Evolutionary conservation across 2,888 invertebrate genomes (phyloP).

Genomic region (Suillia variegata): DNA sequence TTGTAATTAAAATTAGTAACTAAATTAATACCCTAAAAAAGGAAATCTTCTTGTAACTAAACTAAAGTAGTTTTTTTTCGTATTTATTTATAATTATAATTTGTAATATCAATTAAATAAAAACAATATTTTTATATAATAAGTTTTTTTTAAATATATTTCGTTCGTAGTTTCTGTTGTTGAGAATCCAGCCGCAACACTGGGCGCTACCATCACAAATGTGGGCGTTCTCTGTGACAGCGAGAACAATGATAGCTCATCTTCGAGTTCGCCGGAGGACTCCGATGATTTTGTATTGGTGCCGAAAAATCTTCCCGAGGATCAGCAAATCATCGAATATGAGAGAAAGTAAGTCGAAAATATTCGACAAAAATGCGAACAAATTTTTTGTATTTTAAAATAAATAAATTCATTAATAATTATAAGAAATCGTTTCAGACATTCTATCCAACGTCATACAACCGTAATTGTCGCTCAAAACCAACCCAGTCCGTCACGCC

Average conservation of each 20-base stretch:
- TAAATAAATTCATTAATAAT: too few relatives aligned
- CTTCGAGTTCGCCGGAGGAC: slow-evolving; percentile 72
- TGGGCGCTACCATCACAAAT: slow-evolving; percentile 66
- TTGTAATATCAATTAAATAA: too few relatives aligned
- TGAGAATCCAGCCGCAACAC: slow-evolving; percentile 63
- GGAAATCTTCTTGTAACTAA: too few relatives aligned
- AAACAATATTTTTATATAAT: neutral
- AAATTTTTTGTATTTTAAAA: too few relatives aligned
- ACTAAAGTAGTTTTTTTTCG: too few relatives aligned
- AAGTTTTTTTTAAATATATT: slow-evolving; percentile 5
- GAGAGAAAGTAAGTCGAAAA: slow-evolving; percentile 49
- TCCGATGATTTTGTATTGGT: slow-evolving; percentile 83
- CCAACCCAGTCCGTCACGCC: slow-evolving; percentile 69
- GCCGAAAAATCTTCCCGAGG: slow-evolving; percentile 70
- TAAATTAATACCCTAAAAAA: too few relatives aligned
- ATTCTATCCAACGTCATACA: slow-evolving; percentile 35
- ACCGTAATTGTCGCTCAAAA: slow-evolving; percentile 41
- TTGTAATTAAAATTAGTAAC: too few relatives aligned
- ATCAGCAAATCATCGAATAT: slow-evolving; percentile 61
- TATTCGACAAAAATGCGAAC: neutral
- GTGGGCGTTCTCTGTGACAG: slow-evolving; percentile 64
- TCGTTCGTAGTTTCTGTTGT: slow-evolving; percentile 61
- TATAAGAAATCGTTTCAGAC: slow-evolving; percentile 30
- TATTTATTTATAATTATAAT: too few relatives aligned
- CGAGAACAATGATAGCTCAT: slow-evolving; percentile 61